Evolutionary conservation across 2,113 vertebrate genomes (phyloP), one percentile per base, ranked within the genome.

Genomic region (Lepisosteus oculatus): DNA sequence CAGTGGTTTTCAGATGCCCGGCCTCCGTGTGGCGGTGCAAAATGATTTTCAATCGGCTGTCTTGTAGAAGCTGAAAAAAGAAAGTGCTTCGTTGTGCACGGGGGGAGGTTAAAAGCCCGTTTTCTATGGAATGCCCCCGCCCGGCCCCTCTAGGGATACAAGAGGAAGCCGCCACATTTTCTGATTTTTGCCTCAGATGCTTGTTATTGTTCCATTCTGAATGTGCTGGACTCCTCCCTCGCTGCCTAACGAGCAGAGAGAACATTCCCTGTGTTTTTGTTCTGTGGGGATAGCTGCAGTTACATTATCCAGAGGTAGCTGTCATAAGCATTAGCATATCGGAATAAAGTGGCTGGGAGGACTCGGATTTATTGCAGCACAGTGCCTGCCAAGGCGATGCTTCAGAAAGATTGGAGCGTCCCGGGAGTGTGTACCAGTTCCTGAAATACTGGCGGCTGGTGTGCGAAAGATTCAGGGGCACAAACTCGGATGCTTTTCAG

Each of bases 161-260:
- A 74, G 74, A 78, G 76, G 79, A 80, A 78, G 76, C 67, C 65
- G 71, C n/a, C 0, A 61, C 6, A 0, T 74, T 82, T 29, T 29
- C 2, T 29, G 29, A 29, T 29, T 29, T 78, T 81, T 8, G 47
- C 13, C 55, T 17, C 0, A 2, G 73, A 74, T 78, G 74, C 71
- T 65, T 59, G 67, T 6, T 47, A 72, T 68, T 0, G 0, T 70
- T 11, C n/a, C 66, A 47, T 54, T 8, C 14, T 67, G 42, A 43
- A 62, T 15, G n/a, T 65, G 29, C 44, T 17, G 7, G 66, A 41
- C 75, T 77, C 64, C 68, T 79, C 68, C 45, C 29, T 2, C 45
- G 70, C 65, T 80, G 79, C 64, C 61, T 54, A 70, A n/a, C 29
- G 51, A 71, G 55, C 55, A 62, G 72, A 61, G 62, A 66, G 76